These are phyloP conservation scores for Odontesthes bonariensis DNA, from an alignment of 2,113 vertebrate species.

Conservation along the genomic window DNA sequence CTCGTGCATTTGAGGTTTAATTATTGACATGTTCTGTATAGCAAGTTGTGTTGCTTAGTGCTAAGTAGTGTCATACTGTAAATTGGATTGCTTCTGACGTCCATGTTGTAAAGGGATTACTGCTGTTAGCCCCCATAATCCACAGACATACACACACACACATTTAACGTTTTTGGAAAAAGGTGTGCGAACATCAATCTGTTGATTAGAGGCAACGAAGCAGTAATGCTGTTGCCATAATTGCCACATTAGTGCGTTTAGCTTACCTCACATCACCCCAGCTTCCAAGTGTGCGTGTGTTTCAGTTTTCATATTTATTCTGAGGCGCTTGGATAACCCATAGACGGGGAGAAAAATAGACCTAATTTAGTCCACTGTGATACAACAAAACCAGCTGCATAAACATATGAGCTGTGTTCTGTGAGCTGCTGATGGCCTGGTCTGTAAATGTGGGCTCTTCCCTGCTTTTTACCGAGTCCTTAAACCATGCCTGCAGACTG, in stretches of 20 bases:
- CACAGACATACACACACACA: conserved; percentile 18
- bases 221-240: conserved; percentile 63
- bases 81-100: conserved; percentile 72
- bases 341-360: conserved; percentile 20
- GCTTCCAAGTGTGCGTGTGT: conserved; percentile 28
- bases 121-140: conserved; percentile 58
- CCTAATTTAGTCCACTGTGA: conserved; percentile 40
- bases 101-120: conserved; percentile 73
- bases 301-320: conserved; percentile 49
- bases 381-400: conserved; percentile 63
- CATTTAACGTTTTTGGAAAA: conserved; percentile 33
- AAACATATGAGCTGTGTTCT: conserved; percentile 60
- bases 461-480: conserved; percentile 6
- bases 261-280: conserved; percentile 59
- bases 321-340: conserved; percentile 28
- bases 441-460: background rate
- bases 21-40: conserved; percentile 17
- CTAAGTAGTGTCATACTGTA: conserved; percentile 56
- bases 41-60: conserved; percentile 42
- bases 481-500: conserved; percentile 12
- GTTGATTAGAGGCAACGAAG: conserved; percentile 52
- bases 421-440: conserved; percentile 23
- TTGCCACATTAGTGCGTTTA: conserved; percentile 64
- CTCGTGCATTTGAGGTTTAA: background rate
- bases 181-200: conserved; percentile 47